phyloP scores from a whole-genome alignment of 2,888 invertebrate genomes.

The Metacarcinus magister region DNA sequence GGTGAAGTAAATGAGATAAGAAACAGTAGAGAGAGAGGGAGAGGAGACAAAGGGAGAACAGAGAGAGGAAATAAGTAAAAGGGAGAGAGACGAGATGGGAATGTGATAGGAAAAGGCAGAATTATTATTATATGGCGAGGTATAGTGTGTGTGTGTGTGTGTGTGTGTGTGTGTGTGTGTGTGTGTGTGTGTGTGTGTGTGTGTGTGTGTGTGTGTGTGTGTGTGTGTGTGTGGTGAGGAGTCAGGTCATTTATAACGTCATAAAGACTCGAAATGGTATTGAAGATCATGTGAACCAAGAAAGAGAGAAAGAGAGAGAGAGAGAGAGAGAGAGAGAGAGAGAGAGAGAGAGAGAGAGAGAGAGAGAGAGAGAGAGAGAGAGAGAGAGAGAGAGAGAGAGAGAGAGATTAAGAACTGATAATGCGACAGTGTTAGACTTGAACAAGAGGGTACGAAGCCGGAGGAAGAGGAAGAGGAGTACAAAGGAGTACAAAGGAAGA shows the following conservation, averaged over 20 bases:
- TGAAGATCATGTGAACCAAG: not conserved
- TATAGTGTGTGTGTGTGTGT: not conserved
- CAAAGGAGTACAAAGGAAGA: too few relatives aligned
- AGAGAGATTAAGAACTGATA: too few relatives aligned
- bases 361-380: too few relatives aligned
- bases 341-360: too few relatives aligned
- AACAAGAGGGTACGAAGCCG: too few relatives aligned
- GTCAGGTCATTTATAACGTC: too few relatives aligned
- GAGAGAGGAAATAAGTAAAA: not conserved
- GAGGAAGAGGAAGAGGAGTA: too few relatives aligned
- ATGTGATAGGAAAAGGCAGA: not conserved
- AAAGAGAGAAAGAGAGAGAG: not conserved
- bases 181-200: constrained; percentile 26
- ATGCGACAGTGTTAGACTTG: too few relatives aligned
- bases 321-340: too few relatives aligned
- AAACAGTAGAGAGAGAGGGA: not conserved
- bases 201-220: constrained; percentile 26
- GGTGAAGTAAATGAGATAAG: not conserved
- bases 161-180: constrained; percentile 22
- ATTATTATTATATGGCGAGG: too few relatives aligned
- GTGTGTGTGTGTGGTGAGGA: constrained; percentile 1
- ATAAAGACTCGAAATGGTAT: too few relatives aligned
- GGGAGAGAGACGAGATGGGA: not conserved
- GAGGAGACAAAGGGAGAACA: not conserved
- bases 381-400: too few relatives aligned